A percentile compares a stretch with the other conserved stretches of the same genome.
phyloP scores from a whole-genome alignment of 2,797 vertebrate genomes.

The Malacoctenus gilli region DNA sequence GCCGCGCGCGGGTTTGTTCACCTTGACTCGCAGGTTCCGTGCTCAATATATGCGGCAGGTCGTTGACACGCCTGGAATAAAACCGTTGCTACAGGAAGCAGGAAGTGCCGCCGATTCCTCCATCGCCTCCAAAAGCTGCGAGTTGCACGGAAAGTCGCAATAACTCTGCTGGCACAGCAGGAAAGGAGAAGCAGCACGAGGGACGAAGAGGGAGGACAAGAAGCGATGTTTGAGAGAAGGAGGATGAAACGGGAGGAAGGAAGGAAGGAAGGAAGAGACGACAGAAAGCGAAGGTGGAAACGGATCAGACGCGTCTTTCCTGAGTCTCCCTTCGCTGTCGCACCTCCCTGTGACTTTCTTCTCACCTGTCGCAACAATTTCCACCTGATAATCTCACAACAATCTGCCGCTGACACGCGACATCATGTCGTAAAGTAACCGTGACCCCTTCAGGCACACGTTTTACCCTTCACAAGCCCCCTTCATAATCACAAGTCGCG shows the following conservation, averaged over 20 bases:
- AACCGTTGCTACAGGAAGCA: constrained; percentile 20
- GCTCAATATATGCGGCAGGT: constrained; percentile 40
- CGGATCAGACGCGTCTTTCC: constrained; percentile 25
- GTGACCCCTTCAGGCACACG: too few relatives aligned
- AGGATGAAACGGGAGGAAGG: constrained; percentile 7
- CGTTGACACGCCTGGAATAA: constrained; percentile 61
- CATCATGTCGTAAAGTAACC: too few relatives aligned
- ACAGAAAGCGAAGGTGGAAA: constrained; percentile 10
- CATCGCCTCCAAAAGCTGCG: constrained; percentile 33
- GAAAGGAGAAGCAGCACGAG: background rate
- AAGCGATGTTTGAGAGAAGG: constrained; percentile 7
- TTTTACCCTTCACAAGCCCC: too few relatives aligned
- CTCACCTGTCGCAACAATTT: constrained; percentile 55
- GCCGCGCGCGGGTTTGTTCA: background rate
- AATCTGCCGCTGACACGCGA: constrained; percentile 13
- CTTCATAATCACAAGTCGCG: too few relatives aligned
- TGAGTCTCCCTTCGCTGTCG: constrained; percentile 20
- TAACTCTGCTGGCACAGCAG: constrained; percentile 12
- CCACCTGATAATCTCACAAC: constrained; percentile 44
- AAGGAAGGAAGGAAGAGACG: constrained; percentile 23
- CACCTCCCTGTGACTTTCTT: constrained; percentile 34
- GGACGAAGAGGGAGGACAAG: constrained; percentile 19
- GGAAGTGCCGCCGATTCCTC: constrained; percentile 24
- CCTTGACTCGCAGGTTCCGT: constrained; percentile 45
- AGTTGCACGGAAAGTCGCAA: constrained; percentile 20